These are phyloP conservation scores for Lutjanus erythropterus DNA, from an alignment of 2,113 vertebrate species.

Conservation along the genomic window DNA sequence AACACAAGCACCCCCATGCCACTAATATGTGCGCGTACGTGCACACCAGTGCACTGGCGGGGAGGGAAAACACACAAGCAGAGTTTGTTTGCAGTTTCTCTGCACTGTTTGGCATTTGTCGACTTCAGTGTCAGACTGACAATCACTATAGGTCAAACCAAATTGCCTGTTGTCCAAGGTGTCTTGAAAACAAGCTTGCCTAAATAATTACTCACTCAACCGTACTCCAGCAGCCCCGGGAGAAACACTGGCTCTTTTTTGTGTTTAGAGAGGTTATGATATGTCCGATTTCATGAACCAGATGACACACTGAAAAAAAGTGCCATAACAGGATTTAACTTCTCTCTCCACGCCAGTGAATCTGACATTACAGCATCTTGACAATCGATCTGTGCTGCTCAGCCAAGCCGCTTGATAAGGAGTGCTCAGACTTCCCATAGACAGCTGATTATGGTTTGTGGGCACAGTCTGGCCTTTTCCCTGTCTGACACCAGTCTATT, in stretches of 20 bases:
- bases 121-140: constrained; percentile 58
- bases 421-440: constrained; percentile 50
- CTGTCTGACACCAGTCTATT: constrained; percentile 61
- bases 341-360: constrained; percentile 21
- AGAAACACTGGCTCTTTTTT: constrained; percentile 5
- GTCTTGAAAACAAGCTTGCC: constrained; percentile 61
- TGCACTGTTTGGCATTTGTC: constrained; percentile 68
- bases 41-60: neutral
- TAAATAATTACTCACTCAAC: constrained; percentile 67
- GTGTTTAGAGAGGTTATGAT: constrained; percentile 37
- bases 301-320: constrained; percentile 6
- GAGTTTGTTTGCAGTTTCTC: constrained; percentile 62
- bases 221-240: constrained; percentile 5
- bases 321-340: constrained; percentile 48
- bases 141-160: constrained; percentile 68
- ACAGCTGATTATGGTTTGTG: constrained; percentile 66
- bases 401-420: constrained; percentile 58
- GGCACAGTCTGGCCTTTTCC: constrained; percentile 48
- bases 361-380: constrained; percentile 58
- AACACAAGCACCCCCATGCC: constrained; percentile 1
- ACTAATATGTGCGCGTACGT: neutral
- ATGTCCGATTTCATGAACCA: constrained; percentile 28
- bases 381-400: constrained; percentile 61
- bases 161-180: constrained; percentile 66
- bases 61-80: constrained; percentile 27